These are phyloP conservation scores for Phortica magna DNA, from an alignment of 2,888 invertebrate genomes.

Conservation along the genomic window DNA sequence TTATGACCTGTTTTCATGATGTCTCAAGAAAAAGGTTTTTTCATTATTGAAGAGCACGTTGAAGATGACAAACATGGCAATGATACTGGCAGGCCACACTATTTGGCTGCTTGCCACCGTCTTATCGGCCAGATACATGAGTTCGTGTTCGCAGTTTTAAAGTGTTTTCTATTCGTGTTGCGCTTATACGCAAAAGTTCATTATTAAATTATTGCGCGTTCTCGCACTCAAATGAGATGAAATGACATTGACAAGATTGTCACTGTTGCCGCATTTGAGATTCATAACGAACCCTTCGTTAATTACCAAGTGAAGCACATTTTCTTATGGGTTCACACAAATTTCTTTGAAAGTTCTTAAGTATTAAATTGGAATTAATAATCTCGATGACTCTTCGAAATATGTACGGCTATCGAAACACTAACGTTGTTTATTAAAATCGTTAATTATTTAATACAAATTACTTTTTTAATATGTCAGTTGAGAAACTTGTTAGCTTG, in stretches of 20 bases:
- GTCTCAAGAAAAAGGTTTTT: slow-evolving; percentile 9
- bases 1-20: slow-evolving; percentile 19
- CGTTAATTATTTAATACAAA: too few species aligned
- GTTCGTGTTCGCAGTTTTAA: not conserved
- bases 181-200: not conserved
- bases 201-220: not conserved
- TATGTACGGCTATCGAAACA: too few species aligned
- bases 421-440: too few species aligned
- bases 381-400: too few species aligned
- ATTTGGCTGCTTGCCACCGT: too few species aligned
- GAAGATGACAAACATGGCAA: too few species aligned
- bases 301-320: not conserved
- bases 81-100: too few species aligned
- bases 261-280: not conserved
- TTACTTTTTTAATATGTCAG: too few species aligned
- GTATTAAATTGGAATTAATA: too few species aligned
- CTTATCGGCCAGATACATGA: not conserved
- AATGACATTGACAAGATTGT: not conserved
- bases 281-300: not conserved
- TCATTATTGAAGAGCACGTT: slow-evolving; percentile 14
- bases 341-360: too few species aligned
- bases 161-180: slow-evolving; percentile 27
- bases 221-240: not conserved
- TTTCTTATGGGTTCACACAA: too few species aligned
- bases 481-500: too few species aligned